A percentile compares a stretch with the other conserved stretches of the same genome.
phyloP scores from a whole-genome alignment of 2,113 vertebrate species.

The Podarcis cretensis region DNA sequence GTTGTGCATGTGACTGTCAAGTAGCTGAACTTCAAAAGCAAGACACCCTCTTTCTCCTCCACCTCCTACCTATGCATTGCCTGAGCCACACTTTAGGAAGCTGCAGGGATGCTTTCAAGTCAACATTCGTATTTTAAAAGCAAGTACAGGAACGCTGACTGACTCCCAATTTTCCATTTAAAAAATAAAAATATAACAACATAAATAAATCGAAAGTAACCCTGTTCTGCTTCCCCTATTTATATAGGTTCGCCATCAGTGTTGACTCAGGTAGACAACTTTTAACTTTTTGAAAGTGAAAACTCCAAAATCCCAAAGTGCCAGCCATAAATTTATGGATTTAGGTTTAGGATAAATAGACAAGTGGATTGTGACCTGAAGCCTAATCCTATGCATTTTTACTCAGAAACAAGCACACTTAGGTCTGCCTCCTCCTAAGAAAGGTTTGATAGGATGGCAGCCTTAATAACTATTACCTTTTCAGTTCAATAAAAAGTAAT shows the following conservation, averaged over 20 bases:
- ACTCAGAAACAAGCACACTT: not conserved
- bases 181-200: conserved; percentile 31
- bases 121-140: conserved; percentile 44
- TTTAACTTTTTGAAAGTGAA: conserved; percentile 9
- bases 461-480: not conserved
- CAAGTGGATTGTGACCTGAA: not conserved
- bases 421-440: not conserved
- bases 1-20: conserved; percentile 17
- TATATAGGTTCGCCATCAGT: not conserved
- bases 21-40: conserved; percentile 47
- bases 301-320: not conserved
- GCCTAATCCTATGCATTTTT: not conserved
- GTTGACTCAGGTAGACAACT: not conserved
- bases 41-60: conserved; percentile 42
- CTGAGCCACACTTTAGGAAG: conserved; percentile 39
- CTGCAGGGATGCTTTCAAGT: conserved; percentile 51
- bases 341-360: not conserved
- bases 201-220: conserved; percentile 15
- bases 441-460: not conserved
- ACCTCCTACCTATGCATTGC: conserved; percentile 33
- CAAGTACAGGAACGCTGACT: conserved; percentile 41
- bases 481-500: not conserved
- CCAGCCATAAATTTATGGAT: not conserved
- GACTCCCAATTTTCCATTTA: conserved; percentile 38
- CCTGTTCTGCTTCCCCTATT: conserved; percentile 11